Evolutionary conservation across 2,113 vertebrate genomes (phyloP), one percentile per base, ranked within the genome.

Genomic region (Rostratula benghalensis): DNA sequence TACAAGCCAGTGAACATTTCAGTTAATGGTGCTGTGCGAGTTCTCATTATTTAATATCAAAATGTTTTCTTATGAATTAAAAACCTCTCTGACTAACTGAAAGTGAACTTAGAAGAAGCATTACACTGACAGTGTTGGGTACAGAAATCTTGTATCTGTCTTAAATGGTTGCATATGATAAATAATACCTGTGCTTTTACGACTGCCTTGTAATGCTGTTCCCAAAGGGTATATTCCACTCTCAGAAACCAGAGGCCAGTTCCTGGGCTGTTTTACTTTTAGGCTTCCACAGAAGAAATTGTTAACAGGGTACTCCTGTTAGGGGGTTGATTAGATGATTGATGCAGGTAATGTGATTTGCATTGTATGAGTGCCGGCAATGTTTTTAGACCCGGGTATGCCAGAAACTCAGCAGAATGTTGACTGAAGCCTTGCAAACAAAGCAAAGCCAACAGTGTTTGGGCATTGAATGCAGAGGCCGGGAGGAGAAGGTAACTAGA

Each of bases 51-150:
- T 82, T 63, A 53, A 27, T 51, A 60, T 56, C 7, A 70, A 79
- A 92, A 46, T 4, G 9, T 69, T 65, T 80, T 83, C 48, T 65
- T 60, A 69, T 5, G 2, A 51, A 50, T 54, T 30, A 43, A 31
- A 91, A 25, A 3, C 12, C 5, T 37, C 7, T 78, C 41, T 19
- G 87, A 8, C 16, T 56, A n/a, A 63, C 19, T 35, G 37, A 35
- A 33, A 24, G 9, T 33, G 13, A 43, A 14, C 18, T 78, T 14
- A 2, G 5, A 63, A 78, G 76, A 67, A 61, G 15, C 14, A 21
- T 37, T 67, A 16, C 9, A 11, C 31, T 81, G 64, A 8, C 10
- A 37, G n/a, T 0, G 0, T 6, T 50, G n/a, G 25, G 18, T 59
- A 78, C 13, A 60, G 48, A 46, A 81, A 23, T 56, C 25, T 41